A percentile compares a stretch with the other conserved stretches of the same genome.
These are phyloP conservation scores for Pygathrix nemaeus DNA, from an alignment of 2,113 vertebrate species.

Conservation along the genomic window DNA sequence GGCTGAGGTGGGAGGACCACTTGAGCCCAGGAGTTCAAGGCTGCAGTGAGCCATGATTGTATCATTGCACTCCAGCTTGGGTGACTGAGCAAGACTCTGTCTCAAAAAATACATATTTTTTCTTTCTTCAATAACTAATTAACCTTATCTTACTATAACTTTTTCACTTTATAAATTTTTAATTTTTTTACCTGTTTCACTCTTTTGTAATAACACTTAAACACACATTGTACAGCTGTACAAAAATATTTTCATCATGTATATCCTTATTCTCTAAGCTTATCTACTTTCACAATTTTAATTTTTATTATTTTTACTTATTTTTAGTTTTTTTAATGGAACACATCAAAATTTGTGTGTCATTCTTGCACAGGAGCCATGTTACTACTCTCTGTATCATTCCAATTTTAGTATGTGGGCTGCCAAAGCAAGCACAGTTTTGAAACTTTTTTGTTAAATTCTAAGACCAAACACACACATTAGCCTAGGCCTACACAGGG, in stretches of 20 bases:
- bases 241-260: not conserved
- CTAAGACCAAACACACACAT: not conserved
- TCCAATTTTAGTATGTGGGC: no score
- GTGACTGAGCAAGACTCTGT: no score
- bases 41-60: no score
- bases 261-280: not conserved
- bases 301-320: not conserved
- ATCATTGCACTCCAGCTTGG: no score
- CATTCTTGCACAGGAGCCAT: no score
- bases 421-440: not conserved
- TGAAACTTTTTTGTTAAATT: not conserved
- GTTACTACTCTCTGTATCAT: no score
- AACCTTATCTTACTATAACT: not conserved
- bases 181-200: not conserved
- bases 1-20: no score
- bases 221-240: not conserved
- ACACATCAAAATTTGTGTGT: no score
- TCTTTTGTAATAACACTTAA: not conserved
- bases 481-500: not conserved
- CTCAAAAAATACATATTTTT: no score
- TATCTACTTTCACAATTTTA: not conserved
- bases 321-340: not conserved
- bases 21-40: no score
- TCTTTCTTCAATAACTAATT: not conserved
- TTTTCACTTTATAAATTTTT: not conserved